A percentile compares a stretch with the other conserved stretches of the same genome.
Conservation (phyloP, 1,140 invertebrate genomes). For the Drosophila trapezifrons region DNA sequence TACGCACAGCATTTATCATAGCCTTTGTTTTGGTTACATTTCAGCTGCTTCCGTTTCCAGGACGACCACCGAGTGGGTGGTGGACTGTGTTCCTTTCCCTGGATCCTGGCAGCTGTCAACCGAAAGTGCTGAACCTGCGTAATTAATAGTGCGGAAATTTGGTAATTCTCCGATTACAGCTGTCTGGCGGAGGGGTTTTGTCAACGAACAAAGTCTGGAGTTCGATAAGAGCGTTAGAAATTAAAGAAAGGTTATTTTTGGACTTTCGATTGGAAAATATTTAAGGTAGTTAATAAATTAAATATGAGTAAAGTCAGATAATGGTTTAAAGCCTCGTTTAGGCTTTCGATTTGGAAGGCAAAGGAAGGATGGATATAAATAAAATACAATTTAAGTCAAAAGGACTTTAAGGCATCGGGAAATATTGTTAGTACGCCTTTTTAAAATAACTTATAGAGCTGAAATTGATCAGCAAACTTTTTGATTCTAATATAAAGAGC, state of each 20-base stretch:
- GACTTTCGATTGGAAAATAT: background rate
- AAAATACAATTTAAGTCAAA: background rate
- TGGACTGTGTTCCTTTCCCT: slow-evolving; percentile 1
- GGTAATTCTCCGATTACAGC: slow-evolving; percentile 29
- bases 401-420: rapidly evolving
- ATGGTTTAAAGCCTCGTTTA: background rate
- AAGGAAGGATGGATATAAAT: too few relatives aligned
- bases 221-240: background rate
- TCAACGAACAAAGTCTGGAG: too few relatives aligned
- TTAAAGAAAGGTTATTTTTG: background rate
- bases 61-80: slow-evolving; percentile 25
- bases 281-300: too few relatives aligned
- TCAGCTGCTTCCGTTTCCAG: slow-evolving; percentile 43
- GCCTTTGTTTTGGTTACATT: slow-evolving; percentile 57
- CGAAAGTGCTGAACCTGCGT: slow-evolving; percentile 35
- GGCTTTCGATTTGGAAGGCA: too few relatives aligned
- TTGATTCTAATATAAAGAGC: background rate
- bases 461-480: background rate
- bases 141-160: slow-evolving; percentile 59
- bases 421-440: background rate
- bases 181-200: background rate
- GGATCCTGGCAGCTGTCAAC: slow-evolving; percentile 42
- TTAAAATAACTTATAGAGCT: background rate
- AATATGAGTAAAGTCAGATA: rapidly evolving
- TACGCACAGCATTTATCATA: slow-evolving; percentile 55